These are phyloP conservation scores for Hybognathus amarus DNA, from an alignment of 2,797 vertebrate species.

Conservation along the genomic window DNA sequence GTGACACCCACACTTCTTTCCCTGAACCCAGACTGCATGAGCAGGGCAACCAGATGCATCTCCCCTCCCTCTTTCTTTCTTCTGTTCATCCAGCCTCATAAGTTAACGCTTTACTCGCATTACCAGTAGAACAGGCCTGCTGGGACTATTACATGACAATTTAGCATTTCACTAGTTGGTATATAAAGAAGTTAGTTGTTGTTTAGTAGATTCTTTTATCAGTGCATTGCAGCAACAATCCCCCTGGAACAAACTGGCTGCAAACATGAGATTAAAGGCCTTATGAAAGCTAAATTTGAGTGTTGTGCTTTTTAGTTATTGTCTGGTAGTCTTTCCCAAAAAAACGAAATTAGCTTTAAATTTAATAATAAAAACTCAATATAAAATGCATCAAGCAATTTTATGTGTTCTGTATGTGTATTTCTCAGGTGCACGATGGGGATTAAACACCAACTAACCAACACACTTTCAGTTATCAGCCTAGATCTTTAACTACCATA, in stretches of 20 bases:
- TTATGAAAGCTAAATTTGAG: background rate
- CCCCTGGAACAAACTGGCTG: background rate
- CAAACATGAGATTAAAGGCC: background rate
- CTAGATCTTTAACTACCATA: background rate
- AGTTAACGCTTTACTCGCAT: background rate
- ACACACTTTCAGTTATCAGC: background rate
- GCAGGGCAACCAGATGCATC: constrained; percentile 25
- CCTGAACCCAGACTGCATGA: constrained; percentile 48
- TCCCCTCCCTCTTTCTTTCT: constrained; percentile 18
- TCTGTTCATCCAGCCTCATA: constrained; percentile 3
- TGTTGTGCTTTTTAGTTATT: background rate
- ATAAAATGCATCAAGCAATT: background rate
- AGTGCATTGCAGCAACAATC: background rate
- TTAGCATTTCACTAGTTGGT: background rate
- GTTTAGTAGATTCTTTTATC: background rate
- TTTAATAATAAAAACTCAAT: background rate
- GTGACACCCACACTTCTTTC: constrained; percentile 64
- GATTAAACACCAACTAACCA: background rate
- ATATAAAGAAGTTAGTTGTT: background rate
- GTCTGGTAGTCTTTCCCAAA: background rate
- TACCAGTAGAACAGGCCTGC: background rate
- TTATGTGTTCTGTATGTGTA: background rate
- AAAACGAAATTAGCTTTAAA: background rate
- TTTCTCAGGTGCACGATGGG: background rate
- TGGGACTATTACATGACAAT: background rate